These are phyloP conservation scores for Drosophila nr. fundita DNA, from an alignment of 2,888 invertebrate species.

Conservation along the genomic window DNA sequence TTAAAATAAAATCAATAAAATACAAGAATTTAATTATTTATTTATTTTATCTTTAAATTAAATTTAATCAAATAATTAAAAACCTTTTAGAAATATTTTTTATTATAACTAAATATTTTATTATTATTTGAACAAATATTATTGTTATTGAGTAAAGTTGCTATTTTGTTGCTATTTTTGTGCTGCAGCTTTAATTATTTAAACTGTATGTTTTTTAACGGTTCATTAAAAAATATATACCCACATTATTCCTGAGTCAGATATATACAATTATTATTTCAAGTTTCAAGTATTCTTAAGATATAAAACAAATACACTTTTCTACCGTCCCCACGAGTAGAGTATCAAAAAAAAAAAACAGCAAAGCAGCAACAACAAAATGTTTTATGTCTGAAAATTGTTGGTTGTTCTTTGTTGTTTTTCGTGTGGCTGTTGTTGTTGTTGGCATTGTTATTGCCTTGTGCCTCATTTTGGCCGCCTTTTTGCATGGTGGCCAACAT, in stretches of 20 bases:
- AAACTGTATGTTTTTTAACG: not conserved
- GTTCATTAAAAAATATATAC: not conserved
- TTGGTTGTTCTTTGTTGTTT: slow-evolving; percentile 50
- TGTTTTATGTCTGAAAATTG: slow-evolving; percentile 75
- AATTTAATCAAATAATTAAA: not conserved
- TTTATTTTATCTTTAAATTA: not conserved
- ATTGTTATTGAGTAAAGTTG: not conserved
- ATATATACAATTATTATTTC: not conserved
- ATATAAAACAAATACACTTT: not conserved
- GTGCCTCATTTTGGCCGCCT: slow-evolving; percentile 39
- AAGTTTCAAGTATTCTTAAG: not conserved
- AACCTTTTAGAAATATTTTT: too few relatives aligned
- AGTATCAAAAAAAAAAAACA: slow-evolving; percentile 12
- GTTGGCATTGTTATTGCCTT: slow-evolving; percentile 44
- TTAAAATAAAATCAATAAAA: not conserved
- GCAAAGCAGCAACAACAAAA: slow-evolving; percentile 57
- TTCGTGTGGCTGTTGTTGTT: slow-evolving; percentile 14
- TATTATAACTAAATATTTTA: not conserved
- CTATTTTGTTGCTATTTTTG: not conserved
- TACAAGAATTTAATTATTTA: not conserved
- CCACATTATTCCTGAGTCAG: too few relatives aligned
- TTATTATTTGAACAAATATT: not conserved
- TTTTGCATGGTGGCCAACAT: slow-evolving; percentile 76
- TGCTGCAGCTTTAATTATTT: not conserved
- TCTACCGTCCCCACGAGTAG: not conserved